Conservation (phyloP, 2,888 invertebrate genomes). For the Drosophila tripunctata region DNA sequence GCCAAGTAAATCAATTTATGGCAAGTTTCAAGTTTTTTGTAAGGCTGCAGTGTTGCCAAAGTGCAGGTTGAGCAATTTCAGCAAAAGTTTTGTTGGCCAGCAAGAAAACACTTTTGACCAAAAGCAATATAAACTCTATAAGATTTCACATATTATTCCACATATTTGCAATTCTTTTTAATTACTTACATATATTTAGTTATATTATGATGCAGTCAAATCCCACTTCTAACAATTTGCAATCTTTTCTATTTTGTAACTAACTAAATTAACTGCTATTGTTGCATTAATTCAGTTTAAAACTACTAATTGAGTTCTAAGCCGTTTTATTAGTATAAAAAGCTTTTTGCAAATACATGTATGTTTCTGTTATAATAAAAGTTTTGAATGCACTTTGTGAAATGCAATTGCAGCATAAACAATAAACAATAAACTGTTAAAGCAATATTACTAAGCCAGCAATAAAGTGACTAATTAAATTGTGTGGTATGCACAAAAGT, state of each 20-base stretch:
- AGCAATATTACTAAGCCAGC: conserved; percentile 31
- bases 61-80: conserved; percentile 33
- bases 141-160: background rate
- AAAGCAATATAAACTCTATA: conserved; percentile 18
- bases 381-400: conserved; percentile 33
- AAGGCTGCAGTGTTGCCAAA: conserved; percentile 51
- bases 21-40: conserved; percentile 64
- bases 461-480: conserved; percentile 62
- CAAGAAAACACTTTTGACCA: conserved; percentile 36
- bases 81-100: conserved; percentile 26
- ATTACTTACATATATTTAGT: too few relatives aligned
- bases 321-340: too few relatives aligned
- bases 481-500: conserved; percentile 56
- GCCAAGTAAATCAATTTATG: conserved; percentile 68
- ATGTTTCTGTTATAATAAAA: conserved; percentile 1
- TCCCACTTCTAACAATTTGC: conserved; percentile 13
- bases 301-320: too few relatives aligned
- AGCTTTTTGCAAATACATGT: too few relatives aligned
- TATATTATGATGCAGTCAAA: conserved; percentile 1
- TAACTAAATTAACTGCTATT: background rate
- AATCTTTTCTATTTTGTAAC: background rate
- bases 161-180: too few relatives aligned
- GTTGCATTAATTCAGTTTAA: too few relatives aligned
- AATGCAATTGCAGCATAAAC: conserved; percentile 43
- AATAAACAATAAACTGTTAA: conserved; percentile 25